These are phyloP conservation scores for Pemphigus obesinymphae DNA, from an alignment of 1,140 invertebrate species.

Conservation along the genomic window DNA sequence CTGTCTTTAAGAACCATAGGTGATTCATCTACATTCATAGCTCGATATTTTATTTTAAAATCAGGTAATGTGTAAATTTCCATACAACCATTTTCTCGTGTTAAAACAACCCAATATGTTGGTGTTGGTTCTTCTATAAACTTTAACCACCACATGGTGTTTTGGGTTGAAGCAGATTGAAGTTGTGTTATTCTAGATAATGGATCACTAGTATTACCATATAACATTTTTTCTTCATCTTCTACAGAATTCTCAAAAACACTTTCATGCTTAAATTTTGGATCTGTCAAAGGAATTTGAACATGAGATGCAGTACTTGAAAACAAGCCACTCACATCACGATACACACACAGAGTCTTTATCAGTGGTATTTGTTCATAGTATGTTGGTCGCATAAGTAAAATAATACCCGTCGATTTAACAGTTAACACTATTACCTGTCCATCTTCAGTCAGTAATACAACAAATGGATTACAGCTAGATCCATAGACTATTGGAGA, in stretches of 20 bases:
- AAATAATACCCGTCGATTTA: conserved; percentile 56
- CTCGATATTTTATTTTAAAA: conserved; percentile 76
- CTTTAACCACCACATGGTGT: conserved; percentile 63
- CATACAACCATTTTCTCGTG: conserved; percentile 79
- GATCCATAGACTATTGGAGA: conserved; percentile 79
- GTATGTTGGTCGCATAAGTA: conserved; percentile 29
- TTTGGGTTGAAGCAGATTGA: conserved; percentile 42
- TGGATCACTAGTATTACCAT: conserved; percentile 68
- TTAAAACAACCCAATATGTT: conserved; percentile 82
- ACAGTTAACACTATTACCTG: conserved; percentile 79
- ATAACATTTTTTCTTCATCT: conserved; percentile 85
- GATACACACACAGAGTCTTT: conserved; percentile 71
- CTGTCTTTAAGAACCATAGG: conserved; percentile 43
- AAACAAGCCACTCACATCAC: conserved; percentile 87
- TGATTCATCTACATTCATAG: conserved; percentile 68
- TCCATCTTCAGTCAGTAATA: conserved; percentile 77
- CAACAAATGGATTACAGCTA: conserved; percentile 85
- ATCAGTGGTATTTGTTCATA: conserved; percentile 59
- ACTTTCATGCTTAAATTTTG: not conserved
- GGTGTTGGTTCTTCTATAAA: conserved; percentile 68
- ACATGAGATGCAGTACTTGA: conserved; percentile 54
- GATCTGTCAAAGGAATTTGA: conserved; percentile 47
- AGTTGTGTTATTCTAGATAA: conserved; percentile 52
- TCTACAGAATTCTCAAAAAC: conserved; percentile 53
- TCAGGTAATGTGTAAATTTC: conserved; percentile 91